phyloP scores from a whole-genome alignment of 2,888 invertebrate species.

The Melinaea menophilus region DNA sequence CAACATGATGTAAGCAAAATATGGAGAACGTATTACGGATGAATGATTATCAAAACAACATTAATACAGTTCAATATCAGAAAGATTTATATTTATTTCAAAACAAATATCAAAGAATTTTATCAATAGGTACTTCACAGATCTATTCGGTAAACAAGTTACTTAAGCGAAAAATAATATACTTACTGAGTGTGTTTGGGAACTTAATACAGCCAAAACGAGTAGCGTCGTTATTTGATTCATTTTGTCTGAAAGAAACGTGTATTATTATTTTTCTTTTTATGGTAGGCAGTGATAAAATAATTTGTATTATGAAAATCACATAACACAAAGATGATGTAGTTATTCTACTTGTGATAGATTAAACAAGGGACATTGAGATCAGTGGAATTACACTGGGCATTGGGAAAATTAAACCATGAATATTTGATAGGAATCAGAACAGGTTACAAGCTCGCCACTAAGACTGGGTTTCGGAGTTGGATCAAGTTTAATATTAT shows the following conservation, averaged over 20 bases:
- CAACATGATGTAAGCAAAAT: no score
- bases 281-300: no score
- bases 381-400: constrained; percentile 5
- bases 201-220: constrained; percentile 28
- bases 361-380: background rate
- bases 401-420: constrained; percentile 6
- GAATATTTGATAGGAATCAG: constrained; percentile 7
- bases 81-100: no score
- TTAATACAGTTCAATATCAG: no score
- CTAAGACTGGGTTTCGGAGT: background rate
- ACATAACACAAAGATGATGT: no score
- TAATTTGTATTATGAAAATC: no score
- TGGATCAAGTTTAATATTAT: background rate
- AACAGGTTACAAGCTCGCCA: background rate
- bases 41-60: no score
- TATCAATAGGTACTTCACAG: background rate
- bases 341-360: no score
- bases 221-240: constrained; percentile 24
- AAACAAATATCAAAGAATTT: background rate
- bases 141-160: no score
- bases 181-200: constrained; percentile 37
- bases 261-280: background rate
- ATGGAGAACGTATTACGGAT: no score
- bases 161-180: constrained; percentile 7
- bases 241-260: constrained; percentile 37